These are phyloP conservation scores for Trissonchulus sp. DNA, from an alignment of 2,888 invertebrate genomes.

Conservation along the genomic window DNA sequence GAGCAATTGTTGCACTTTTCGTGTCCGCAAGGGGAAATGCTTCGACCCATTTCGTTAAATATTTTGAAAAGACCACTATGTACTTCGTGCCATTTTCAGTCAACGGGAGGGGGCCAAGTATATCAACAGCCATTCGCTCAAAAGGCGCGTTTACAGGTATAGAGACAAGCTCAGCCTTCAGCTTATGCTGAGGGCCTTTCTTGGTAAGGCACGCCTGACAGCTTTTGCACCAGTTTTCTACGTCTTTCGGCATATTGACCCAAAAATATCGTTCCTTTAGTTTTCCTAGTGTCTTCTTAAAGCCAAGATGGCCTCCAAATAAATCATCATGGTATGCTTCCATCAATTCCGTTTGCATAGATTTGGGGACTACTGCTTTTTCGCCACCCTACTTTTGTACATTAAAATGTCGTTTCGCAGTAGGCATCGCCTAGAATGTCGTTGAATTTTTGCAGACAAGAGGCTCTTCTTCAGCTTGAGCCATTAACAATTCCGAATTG, in stretches of 20 bases:
- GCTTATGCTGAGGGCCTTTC: slow-evolving; percentile 24
- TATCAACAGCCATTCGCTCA: slow-evolving; percentile 38
- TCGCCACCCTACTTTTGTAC: too few species aligned
- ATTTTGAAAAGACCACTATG: slow-evolving; percentile 35
- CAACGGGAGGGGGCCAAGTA: slow-evolving; percentile 37
- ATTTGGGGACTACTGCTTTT: background rate
- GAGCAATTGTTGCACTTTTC: slow-evolving; percentile 40
- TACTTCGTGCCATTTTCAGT: slow-evolving; percentile 36
- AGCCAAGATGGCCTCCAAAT: slow-evolving; percentile 37
- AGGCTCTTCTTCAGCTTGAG: too few species aligned
- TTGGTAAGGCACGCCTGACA: slow-evolving; percentile 36
- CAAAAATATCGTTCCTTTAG: slow-evolving; percentile 34
- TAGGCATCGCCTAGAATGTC: too few species aligned
- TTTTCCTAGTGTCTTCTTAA: slow-evolving; percentile 32
- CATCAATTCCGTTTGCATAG: background rate
- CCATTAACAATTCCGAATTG: too few species aligned
- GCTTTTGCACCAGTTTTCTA: slow-evolving; percentile 28
- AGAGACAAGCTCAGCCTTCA: slow-evolving; percentile 27
- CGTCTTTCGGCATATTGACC: slow-evolving; percentile 32
- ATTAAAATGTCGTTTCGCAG: too few species aligned
- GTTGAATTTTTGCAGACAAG: too few species aligned
- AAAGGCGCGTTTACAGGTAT: slow-evolving; percentile 35
- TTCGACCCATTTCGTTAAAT: too few species aligned
- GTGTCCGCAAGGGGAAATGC: too few species aligned
- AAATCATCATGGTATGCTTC: slow-evolving; percentile 30